Percentiles rank a stretch among this genome's conserved stretches.
These are phyloP conservation scores for Thunnus maccoyii DNA, from an alignment of 2,113 vertebrate genomes.

Conservation along the genomic window DNA sequence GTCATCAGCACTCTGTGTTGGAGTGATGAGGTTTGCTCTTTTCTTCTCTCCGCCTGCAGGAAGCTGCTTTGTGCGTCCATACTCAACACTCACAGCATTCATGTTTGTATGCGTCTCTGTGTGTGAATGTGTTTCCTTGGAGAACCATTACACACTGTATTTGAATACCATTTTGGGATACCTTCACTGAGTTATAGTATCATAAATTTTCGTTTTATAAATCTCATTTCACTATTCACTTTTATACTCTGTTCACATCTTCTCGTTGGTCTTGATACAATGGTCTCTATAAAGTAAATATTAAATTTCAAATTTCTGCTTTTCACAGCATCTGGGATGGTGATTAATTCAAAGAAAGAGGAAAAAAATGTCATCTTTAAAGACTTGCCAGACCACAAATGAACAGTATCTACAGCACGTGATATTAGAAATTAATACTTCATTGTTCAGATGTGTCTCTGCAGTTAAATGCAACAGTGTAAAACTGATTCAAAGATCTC, in stretches of 20 bases:
- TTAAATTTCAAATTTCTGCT: neutral
- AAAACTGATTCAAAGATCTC: neutral
- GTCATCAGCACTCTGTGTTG: constrained; percentile 40
- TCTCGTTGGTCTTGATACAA: no score
- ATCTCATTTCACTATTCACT: neutral
- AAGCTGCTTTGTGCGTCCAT: constrained; percentile 47
- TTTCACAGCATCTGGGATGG: neutral
- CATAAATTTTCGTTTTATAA: neutral
- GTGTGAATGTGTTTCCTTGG: neutral
- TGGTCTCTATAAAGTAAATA: neutral
- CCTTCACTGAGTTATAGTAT: neutral
- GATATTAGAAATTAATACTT: neutral
- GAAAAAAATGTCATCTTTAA: neutral
- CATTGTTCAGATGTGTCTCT: neutral
- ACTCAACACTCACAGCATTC: constrained; percentile 37
- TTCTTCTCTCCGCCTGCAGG: constrained; percentile 58
- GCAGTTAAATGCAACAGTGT: neutral
- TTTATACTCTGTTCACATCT: neutral
- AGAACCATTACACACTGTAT: neutral
- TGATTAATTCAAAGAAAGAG: neutral
- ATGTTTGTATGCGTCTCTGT: constrained; percentile 32
- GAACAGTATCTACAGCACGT: neutral
- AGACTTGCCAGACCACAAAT: neutral
- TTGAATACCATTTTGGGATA: neutral
- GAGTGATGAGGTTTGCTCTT: constrained; percentile 43